Conservation (phyloP, 2,888 invertebrate species). For the Zonitis immaculata region DNA sequence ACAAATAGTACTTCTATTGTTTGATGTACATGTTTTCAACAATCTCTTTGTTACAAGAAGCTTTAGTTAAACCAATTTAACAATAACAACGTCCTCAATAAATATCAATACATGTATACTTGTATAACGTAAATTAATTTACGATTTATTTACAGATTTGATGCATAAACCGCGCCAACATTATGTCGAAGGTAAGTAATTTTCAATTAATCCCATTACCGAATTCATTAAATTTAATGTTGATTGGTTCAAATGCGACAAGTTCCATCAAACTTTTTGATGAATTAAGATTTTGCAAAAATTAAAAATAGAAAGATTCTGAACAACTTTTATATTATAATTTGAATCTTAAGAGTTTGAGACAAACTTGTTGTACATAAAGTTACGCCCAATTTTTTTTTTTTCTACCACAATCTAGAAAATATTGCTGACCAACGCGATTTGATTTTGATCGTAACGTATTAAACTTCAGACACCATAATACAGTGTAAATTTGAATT, state of each 20-base stretch:
- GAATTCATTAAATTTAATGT: not conserved
- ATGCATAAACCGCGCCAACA: slow-evolving; percentile 44
- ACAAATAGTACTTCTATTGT: not conserved
- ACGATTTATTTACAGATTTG: slow-evolving; percentile 40
- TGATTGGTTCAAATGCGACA: not conserved
- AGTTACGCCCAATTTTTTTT: too few relatives aligned
- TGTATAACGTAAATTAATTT: slow-evolving; percentile 1
- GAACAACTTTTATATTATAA: too few relatives aligned
- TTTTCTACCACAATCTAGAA: too few relatives aligned
- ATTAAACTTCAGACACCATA: too few relatives aligned
- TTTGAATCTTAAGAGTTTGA: too few relatives aligned
- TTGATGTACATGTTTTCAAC: not conserved
- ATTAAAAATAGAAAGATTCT: too few relatives aligned
- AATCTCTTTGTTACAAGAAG: not conserved
- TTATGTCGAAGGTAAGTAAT: slow-evolving; percentile 43
- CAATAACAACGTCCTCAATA: not conserved
- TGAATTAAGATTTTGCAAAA: too few relatives aligned
- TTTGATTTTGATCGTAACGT: too few relatives aligned
- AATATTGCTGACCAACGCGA: too few relatives aligned
- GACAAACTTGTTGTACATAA: too few relatives aligned
- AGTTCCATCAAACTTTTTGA: too few relatives aligned
- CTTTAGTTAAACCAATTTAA: not conserved
- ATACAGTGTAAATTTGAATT: too few relatives aligned
- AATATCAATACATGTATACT: slow-evolving; percentile 4
- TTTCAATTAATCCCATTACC: not conserved